phyloP scores from a whole-genome alignment of 2,888 invertebrate species.

The Morpho achilles region DNA sequence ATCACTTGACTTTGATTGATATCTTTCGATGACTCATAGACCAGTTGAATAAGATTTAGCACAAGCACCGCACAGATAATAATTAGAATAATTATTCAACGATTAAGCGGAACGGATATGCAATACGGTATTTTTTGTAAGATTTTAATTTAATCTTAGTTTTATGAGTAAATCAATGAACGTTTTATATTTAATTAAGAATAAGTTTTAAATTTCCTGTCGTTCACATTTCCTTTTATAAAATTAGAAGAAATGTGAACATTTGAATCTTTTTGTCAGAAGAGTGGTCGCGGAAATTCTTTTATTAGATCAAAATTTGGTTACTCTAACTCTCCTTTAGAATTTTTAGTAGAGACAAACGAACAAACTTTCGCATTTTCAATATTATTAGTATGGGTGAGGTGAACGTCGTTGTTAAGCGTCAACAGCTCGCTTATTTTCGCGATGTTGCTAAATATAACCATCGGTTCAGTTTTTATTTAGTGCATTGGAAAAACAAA shows the following conservation, averaged over 20 bases:
- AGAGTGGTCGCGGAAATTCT: too few relatives aligned
- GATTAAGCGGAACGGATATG: constrained; percentile 27
- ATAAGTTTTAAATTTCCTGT: background rate
- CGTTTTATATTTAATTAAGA: background rate
- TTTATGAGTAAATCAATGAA: constrained; percentile 2
- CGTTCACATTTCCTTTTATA: too few relatives aligned
- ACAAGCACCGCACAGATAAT: constrained; percentile 17
- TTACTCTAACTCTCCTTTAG: too few relatives aligned
- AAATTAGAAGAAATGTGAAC: too few relatives aligned
- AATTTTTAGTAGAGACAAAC: too few relatives aligned
- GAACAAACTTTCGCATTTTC: too few relatives aligned
- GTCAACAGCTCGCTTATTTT: constrained; percentile 50
- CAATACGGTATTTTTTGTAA: constrained; percentile 26
- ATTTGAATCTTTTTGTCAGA: too few relatives aligned
- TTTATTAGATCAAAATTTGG: too few relatives aligned
- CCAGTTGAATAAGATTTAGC: constrained; percentile 24
- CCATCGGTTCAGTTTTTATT: constrained; percentile 45
- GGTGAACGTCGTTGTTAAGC: constrained; percentile 55
- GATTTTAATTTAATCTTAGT: constrained; percentile 15
- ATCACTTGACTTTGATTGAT: constrained; percentile 18
- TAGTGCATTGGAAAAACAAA: constrained; percentile 71
- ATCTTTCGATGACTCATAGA: constrained; percentile 23
- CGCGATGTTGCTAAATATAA: constrained; percentile 57
- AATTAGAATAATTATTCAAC: constrained; percentile 26
- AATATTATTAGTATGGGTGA: constrained; percentile 38